Evolutionary conservation across 2,113 vertebrate genomes (phyloP), one percentile per base, ranked within the genome.

Genomic region (Suncus etruscus): DNA sequence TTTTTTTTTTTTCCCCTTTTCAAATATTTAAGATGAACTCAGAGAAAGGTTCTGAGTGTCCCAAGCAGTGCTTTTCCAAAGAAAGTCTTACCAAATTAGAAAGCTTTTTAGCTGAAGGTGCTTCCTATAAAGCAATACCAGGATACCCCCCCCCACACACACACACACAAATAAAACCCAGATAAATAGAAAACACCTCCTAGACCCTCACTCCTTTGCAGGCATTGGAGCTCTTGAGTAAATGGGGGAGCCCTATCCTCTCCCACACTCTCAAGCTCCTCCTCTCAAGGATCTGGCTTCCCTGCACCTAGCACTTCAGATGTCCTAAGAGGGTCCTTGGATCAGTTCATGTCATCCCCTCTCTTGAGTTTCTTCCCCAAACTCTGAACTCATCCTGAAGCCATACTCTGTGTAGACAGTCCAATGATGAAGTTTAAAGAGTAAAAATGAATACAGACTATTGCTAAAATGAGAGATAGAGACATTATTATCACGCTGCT

Each of bases 371-470:
- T 76, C 45, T 84, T 85, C 39, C 58, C 16, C 15, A 31, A 11
- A n/a, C 72, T 92, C n/a, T 86, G 10, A 74, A 29, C n/a, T 27
- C 50, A 70, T 80, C n/a, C 78, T 63, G 68, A 80, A 81, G 9
- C 47, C 65, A 2, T n/a, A 9, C 48, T 75, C 77, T 73, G 1
- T 66, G 51, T 22, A 45, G 70, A 58, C 12, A 48, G 47, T 89
- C 39, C 32, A 82, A 14, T 66, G 80, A 70, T 66, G 65, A 25
- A 76, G 68, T 80, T 84, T 72, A 77, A 81, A 83, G 69, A 93
- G 63, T 54, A 65, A 80, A 76, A 45, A n/a, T 47, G 66, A 81
- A 3, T 15, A 20, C 72, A 87, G 65, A 7, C 32, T 50, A 1
- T 54, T 81, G 54, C 51, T 61, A 22, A 76, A 27, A 48, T 79